Conservation (phyloP, 2,888 invertebrate genomes). For the Drosophila nr. perissopoda region DNA sequence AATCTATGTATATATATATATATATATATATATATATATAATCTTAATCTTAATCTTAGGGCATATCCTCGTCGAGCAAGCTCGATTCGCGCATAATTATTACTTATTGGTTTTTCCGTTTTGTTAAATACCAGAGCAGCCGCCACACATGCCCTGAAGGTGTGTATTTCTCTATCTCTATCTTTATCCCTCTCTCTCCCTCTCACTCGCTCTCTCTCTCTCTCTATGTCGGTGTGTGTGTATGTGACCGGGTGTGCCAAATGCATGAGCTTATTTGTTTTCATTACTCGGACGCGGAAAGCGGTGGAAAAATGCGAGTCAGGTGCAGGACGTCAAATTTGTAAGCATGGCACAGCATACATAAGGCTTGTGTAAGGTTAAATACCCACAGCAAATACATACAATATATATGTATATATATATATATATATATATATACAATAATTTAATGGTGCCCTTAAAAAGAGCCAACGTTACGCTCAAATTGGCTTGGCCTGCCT, state of each 20-base stretch:
- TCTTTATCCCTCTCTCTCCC: too few species aligned
- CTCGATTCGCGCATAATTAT: background rate
- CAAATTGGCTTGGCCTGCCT: slow-evolving; percentile 33
- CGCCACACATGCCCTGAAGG: slow-evolving; percentile 11
- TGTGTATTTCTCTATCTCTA: background rate
- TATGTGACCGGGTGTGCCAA: slow-evolving; percentile 15
- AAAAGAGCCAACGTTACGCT: slow-evolving; percentile 19
- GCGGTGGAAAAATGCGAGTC: slow-evolving; percentile 40
- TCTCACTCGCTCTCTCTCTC: too few species aligned
- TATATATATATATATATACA: background rate
- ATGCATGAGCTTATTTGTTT: slow-evolving; percentile 53
- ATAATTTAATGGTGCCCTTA: slow-evolving; percentile 49
- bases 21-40: background rate
- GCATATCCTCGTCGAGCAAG: slow-evolving; percentile 7
- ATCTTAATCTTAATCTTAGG: slow-evolving; percentile 2
- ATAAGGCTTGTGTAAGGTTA: slow-evolving; percentile 17
- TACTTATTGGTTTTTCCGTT: slow-evolving; percentile 22
- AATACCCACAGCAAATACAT: slow-evolving; percentile 1
- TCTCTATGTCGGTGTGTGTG: background rate
- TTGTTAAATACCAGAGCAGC: slow-evolving; percentile 52
- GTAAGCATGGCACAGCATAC: slow-evolving; percentile 29
- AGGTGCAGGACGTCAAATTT: slow-evolving; percentile 42
- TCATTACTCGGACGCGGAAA: slow-evolving; percentile 21
- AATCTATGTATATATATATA: background rate
- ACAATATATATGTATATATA: slow-evolving; percentile 5